Conservation (phyloP, 2,797 vertebrate species). For the Epinephelus malabaricus region DNA sequence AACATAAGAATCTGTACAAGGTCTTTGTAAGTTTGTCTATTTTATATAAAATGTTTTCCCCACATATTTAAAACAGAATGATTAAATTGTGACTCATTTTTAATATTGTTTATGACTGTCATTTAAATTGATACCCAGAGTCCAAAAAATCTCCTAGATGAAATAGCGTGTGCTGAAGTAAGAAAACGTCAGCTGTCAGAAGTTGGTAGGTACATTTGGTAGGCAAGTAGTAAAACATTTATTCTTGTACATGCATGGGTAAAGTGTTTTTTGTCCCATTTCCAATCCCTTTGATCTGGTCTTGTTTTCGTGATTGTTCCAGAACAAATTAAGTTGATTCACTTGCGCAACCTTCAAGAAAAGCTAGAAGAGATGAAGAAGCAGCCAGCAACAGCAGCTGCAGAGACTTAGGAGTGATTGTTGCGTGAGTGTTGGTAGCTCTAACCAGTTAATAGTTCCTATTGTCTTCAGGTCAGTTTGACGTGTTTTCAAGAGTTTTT, state of each 20-base stretch:
- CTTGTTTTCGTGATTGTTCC: conserved; percentile 17
- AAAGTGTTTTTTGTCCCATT: neutral
- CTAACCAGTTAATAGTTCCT: too few relatives aligned
- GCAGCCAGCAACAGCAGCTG: conserved; percentile 10
- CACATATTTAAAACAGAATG: neutral
- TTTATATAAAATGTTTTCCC: neutral
- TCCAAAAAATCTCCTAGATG: conserved; percentile 78
- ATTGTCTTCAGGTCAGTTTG: too few relatives aligned
- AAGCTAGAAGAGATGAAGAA: conserved; percentile 49
- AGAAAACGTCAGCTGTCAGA: conserved; percentile 76
- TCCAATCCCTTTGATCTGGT: neutral
- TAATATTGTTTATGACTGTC: conserved; percentile 9
- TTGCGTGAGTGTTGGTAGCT: too few relatives aligned
- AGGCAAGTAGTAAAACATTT: conserved; percentile 10
- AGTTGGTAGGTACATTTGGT: conserved; percentile 72
- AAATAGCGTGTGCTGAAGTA: conserved; percentile 76
- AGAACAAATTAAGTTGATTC: conserved; percentile 77
- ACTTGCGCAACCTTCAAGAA: conserved; percentile 62
- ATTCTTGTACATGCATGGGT: neutral
- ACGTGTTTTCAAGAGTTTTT: too few relatives aligned
- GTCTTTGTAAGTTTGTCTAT: conserved; percentile 81
- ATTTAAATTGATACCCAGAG: conserved; percentile 60
- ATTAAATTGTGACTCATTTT: neutral
- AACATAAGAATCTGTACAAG: conserved; percentile 83
- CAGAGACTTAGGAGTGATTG: conserved; percentile 20